phyloP scores from a whole-genome alignment of 92 coral and sea anemone species.

The Palythoa heliodiscus region DNA sequence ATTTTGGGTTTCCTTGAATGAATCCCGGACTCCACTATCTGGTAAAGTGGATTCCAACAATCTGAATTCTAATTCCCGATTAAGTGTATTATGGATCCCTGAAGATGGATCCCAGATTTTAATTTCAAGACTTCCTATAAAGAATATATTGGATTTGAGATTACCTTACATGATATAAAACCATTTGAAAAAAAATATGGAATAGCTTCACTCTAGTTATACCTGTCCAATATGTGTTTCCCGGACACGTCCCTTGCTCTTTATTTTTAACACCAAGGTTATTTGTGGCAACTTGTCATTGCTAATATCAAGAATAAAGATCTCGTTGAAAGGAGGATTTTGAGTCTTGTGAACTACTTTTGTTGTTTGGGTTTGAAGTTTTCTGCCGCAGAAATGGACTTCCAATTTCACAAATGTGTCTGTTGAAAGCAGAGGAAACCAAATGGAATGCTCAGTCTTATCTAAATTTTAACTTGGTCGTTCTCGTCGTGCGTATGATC shows the following conservation, averaged over 20 bases:
- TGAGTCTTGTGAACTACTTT: conserved; percentile 51
- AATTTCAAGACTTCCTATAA: not conserved
- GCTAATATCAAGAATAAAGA: conserved; percentile 52
- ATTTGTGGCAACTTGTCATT: conserved; percentile 62
- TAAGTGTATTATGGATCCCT: too few relatives aligned
- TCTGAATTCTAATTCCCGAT: too few relatives aligned
- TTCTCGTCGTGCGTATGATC: too few relatives aligned
- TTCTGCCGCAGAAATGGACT: conserved; percentile 60
- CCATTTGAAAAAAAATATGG: not conserved
- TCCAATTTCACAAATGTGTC: conserved; percentile 59
- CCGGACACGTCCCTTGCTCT: conserved; percentile 53
- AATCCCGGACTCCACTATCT: too few relatives aligned
- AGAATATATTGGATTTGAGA: not conserved
- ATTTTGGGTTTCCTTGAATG: too few relatives aligned
- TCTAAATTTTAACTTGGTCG: not conserved
- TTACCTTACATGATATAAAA: not conserved
- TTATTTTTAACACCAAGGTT: conserved; percentile 45
- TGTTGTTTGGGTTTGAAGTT: conserved; percentile 49
- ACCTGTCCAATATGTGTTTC: conserved; percentile 50
- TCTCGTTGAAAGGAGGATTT: conserved; percentile 53
- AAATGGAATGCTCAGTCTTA: not conserved
- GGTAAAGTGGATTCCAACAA: too few relatives aligned
- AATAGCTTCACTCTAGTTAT: not conserved
- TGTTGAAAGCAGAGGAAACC: not conserved
- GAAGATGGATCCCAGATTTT: not conserved